A percentile compares a stretch with the other conserved stretches of the same genome.
Evolutionary conservation across 2,888 invertebrate species (phyloP).

Genomic region (Linnaemya vulpina): DNA sequence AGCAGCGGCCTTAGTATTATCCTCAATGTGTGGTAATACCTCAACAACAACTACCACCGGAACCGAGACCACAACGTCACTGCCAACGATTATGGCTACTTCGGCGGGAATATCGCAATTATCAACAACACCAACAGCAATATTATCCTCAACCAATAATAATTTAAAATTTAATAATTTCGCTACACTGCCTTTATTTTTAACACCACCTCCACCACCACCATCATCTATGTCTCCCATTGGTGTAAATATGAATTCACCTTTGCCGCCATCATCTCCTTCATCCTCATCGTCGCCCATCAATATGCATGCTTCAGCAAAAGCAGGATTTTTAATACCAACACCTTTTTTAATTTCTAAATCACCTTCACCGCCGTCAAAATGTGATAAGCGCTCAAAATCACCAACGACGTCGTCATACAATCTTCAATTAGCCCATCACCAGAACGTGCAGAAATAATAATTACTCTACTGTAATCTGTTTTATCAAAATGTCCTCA

Average conservation of each 20-base stretch:
- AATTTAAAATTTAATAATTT: slow-evolving; percentile 68
- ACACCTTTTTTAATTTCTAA: slow-evolving; percentile 57
- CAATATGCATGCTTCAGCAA: slow-evolving; percentile 27
- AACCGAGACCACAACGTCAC: slow-evolving; percentile 60
- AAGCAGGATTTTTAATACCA: slow-evolving; percentile 56
- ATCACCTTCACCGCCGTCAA: slow-evolving; percentile 58
- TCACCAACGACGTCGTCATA: slow-evolving; percentile 42
- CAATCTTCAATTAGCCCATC: slow-evolving; percentile 51
- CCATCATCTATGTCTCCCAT: slow-evolving; percentile 58
- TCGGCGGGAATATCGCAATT: slow-evolving; percentile 70
- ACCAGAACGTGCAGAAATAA: slow-evolving; percentile 66
- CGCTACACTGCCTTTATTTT: slow-evolving; percentile 73
- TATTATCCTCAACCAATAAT: slow-evolving; percentile 38
- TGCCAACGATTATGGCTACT: slow-evolving; percentile 57
- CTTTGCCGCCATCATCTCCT: slow-evolving; percentile 43
- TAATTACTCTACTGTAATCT: slow-evolving; percentile 43
- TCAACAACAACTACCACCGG: slow-evolving; percentile 65
- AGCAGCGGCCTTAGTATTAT: slow-evolving; percentile 79
- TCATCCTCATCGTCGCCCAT: slow-evolving; percentile 47
- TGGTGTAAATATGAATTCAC: slow-evolving; percentile 67
- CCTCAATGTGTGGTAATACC: slow-evolving; percentile 77
- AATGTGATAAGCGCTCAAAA: slow-evolving; percentile 58
- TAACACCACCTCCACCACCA: slow-evolving; percentile 72
- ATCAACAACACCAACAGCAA: slow-evolving; percentile 42
- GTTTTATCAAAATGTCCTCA: slow-evolving; percentile 49